Evolutionary conservation across 2,888 invertebrate species (phyloP).

Genomic region (Fissipunctia ypsillon): DNA sequence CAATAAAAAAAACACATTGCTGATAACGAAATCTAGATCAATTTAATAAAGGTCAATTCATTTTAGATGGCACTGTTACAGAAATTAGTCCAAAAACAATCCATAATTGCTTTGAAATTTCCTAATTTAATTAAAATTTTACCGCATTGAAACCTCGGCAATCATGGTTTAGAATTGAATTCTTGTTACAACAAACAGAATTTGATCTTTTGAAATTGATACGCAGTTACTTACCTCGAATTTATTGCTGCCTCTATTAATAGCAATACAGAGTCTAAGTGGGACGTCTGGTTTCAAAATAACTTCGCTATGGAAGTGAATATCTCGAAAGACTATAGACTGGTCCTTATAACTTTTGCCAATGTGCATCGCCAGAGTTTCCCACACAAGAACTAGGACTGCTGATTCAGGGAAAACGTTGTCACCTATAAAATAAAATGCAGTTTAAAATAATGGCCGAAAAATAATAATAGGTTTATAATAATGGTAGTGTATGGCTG

Average conservation of each 20-base stretch:
- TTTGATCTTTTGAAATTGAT: conserved; percentile 17
- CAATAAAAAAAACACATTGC: not conserved
- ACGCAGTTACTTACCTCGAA: conserved; percentile 72
- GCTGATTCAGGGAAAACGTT: conserved; percentile 93
- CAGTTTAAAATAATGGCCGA: not conserved
- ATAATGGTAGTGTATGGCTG: too few relatives aligned
- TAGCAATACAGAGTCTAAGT: conserved; percentile 65
- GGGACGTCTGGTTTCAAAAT: conserved; percentile 61
- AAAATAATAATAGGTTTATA: too few relatives aligned
- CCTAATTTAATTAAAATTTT: conserved; percentile 38
- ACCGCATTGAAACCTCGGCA: conserved; percentile 3
- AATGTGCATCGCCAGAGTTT: conserved; percentile 84
- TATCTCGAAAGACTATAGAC: conserved; percentile 70
- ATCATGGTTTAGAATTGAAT: conserved; percentile 11
- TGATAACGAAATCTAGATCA: not conserved
- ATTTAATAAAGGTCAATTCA: not conserved
- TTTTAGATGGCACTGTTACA: conserved; percentile 10
- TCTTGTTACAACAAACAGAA: conserved; percentile 11
- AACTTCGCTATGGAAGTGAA: conserved; percentile 70
- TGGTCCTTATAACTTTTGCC: conserved; percentile 77
- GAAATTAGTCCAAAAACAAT: conserved; percentile 15
- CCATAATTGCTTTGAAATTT: conserved; percentile 36
- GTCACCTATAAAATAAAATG: conserved; percentile 80
- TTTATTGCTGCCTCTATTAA: conserved; percentile 69
- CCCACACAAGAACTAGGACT: conserved; percentile 87